These are phyloP conservation scores for Caenorhabditis inopinata DNA, from an alignment of 1,140 invertebrate species.

Conservation along the genomic window DNA sequence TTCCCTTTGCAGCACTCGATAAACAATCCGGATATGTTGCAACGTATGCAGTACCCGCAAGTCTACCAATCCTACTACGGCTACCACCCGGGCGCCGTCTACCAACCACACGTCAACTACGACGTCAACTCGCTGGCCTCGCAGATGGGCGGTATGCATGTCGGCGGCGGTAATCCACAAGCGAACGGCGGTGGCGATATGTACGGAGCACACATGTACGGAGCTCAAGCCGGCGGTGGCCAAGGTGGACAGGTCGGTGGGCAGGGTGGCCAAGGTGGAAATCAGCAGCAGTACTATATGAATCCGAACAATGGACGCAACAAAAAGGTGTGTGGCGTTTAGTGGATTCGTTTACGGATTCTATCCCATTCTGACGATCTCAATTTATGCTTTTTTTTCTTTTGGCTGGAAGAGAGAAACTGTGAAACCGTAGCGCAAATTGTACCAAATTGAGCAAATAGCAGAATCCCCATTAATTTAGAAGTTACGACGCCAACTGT, in stretches of 20 bases:
- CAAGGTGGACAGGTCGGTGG: neutral
- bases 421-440: too few relatives aligned
- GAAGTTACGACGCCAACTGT: too few relatives aligned
- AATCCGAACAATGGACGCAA: constrained; percentile 11
- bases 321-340: constrained; percentile 17
- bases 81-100: neutral
- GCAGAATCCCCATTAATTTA: neutral
- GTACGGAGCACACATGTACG: constrained; percentile 33
- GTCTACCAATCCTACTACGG: constrained; percentile 26
- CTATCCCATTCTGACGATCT: too few relatives aligned
- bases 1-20: neutral
- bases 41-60: constrained; percentile 17
- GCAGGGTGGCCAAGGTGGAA: neutral
- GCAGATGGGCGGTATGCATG: constrained; percentile 41
- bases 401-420: too few relatives aligned
- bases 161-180: constrained; percentile 15
- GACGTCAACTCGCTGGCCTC: constrained; percentile 18
- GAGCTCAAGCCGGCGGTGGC: neutral
- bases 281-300: constrained; percentile 1
- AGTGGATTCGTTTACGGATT: neutral
- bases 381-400: too few relatives aligned
- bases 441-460: too few relatives aligned
- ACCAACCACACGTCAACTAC: constrained; percentile 27
- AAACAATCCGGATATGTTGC: neutral
- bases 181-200: neutral